Conservation (phyloP, 1,140 invertebrate species). For the Psilanteris sp. region DNA sequence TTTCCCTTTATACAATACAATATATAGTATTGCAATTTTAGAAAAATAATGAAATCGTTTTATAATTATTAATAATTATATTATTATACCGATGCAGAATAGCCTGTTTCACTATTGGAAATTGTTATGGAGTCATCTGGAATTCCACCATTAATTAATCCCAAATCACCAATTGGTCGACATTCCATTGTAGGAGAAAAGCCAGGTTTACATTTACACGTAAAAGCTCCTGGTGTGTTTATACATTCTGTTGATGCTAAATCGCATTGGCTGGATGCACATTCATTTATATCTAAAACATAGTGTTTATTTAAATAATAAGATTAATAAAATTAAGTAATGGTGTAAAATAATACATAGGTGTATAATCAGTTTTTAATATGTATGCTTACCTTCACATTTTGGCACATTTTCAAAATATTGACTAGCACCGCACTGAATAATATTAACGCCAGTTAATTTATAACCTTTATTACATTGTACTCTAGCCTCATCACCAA, state of each 20-base stretch:
- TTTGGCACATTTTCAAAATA: conserved; percentile 90
- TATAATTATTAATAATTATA: conserved; percentile 2
- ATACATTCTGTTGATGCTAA: conserved; percentile 93
- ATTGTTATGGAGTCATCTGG: conserved; percentile 93
- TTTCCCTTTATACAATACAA: too few species aligned
- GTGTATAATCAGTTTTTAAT: too few species aligned
- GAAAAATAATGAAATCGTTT: too few species aligned
- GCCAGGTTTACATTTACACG: conserved; percentile 92
- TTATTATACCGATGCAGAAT: conserved; percentile 86
- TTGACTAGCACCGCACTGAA: conserved; percentile 92
- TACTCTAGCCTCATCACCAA: conserved; percentile 93
- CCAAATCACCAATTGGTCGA: conserved; percentile 92
- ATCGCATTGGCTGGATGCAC: conserved; percentile 92
- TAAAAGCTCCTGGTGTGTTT: conserved; percentile 94
- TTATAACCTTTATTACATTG: conserved; percentile 95
- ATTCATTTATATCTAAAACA: conserved; percentile 92
- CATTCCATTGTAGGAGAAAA: conserved; percentile 94
- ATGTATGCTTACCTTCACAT: conserved; percentile 84
- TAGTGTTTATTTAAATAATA: not conserved
- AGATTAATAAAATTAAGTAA: too few species aligned
- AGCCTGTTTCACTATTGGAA: conserved; percentile 89
- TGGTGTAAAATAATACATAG: too few species aligned
- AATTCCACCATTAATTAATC: conserved; percentile 92
- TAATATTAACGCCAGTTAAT: conserved; percentile 90
- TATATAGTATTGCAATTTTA: too few species aligned